Evolutionary conservation across 2,113 vertebrate genomes (phyloP).

Genomic region (Arenaria interpres): DNA sequence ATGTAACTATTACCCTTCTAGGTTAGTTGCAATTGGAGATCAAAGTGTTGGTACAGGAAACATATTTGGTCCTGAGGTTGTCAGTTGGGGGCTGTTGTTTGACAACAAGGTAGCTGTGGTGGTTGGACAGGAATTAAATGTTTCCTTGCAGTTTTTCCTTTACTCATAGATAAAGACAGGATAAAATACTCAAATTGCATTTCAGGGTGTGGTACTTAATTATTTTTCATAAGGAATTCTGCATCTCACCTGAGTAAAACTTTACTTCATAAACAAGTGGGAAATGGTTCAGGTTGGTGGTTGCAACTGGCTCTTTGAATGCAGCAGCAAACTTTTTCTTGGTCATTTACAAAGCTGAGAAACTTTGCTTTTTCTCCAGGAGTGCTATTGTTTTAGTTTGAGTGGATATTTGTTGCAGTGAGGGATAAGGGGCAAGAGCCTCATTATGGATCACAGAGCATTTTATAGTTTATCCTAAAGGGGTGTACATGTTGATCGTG

Average conservation of each 20-base stretch:
- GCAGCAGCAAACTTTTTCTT: neutral
- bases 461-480: neutral
- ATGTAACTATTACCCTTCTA: conserved; percentile 66
- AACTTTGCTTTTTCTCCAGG: neutral
- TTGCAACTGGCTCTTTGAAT: neutral
- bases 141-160: neutral
- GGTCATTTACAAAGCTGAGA: neutral
- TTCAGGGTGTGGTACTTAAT: neutral
- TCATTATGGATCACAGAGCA: neutral
- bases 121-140: neutral
- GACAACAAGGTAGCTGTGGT: neutral
- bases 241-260: neutral
- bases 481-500: neutral
- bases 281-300: neutral
- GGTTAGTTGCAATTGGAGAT: conserved; percentile 72
- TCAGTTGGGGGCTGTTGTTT: conserved; percentile 26
- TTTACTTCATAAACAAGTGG: neutral
- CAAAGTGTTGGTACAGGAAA: conserved; percentile 64
- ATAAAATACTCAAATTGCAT: neutral
- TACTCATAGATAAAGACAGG: neutral
- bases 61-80: conserved; percentile 53
- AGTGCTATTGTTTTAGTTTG: neutral
- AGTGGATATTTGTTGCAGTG: neutral
- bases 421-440: neutral
- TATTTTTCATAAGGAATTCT: neutral